phyloP scores from a whole-genome alignment of 2,797 vertebrate species.

The Schizothorax lantsangensis region DNA sequence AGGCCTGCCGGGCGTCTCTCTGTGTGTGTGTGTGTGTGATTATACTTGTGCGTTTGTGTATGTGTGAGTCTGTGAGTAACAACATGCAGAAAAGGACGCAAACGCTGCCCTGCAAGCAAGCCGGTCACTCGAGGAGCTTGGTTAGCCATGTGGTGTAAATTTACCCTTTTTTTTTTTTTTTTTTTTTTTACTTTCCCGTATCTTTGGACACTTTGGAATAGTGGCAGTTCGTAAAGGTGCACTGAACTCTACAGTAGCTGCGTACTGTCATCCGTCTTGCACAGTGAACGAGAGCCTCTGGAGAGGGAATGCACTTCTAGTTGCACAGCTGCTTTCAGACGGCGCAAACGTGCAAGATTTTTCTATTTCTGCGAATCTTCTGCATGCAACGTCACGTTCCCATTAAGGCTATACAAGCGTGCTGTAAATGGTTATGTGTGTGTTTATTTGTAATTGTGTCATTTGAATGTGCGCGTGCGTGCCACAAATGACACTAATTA shows the following conservation, averaged over 20 bases:
- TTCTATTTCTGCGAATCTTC: background rate
- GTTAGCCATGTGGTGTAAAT: conserved; percentile 46
- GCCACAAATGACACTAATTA: conserved; percentile 24
- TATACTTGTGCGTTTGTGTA: conserved; percentile 8
- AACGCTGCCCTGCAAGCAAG: background rate
- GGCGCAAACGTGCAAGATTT: background rate
- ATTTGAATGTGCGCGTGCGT: conserved; percentile 11
- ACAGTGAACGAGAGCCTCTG: background rate
- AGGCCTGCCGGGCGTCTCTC: conserved; percentile 5
- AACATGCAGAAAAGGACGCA: background rate
- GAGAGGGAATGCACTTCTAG: conserved; percentile 1
- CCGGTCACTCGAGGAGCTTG: background rate
- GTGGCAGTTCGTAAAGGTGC: background rate
- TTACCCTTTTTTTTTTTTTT: background rate
- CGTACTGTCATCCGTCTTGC: background rate
- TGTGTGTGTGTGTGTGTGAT: conserved; percentile 28
- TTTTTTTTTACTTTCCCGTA: background rate
- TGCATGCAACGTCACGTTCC: conserved; percentile 36
- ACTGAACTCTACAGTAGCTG: conserved; percentile 29
- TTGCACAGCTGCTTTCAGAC: background rate
- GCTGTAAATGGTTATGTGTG: background rate
- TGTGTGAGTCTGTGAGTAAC: conserved; percentile 11
- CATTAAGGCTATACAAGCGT: background rate
- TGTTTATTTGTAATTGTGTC: conserved; percentile 11
- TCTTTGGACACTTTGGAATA: background rate